Evolutionary conservation across 2,888 invertebrate species (phyloP), one percentile per base, ranked within the genome.

Genomic region (Phengaris arion): DNA sequence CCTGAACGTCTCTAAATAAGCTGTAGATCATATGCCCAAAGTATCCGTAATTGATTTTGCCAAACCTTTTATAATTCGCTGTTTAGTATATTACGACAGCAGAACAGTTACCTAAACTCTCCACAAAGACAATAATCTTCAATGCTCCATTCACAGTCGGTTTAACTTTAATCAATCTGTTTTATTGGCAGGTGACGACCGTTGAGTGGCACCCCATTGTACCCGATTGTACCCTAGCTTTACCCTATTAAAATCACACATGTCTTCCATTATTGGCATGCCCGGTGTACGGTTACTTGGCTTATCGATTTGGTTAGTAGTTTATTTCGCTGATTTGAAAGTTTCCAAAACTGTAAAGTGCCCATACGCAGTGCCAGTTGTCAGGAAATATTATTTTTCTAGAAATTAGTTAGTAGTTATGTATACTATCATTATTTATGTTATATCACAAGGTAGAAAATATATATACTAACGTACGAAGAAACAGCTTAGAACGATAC

Each of bases 231-330:
- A 64, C 35, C 35, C 52, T 52, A 12, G 52, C 52, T 12, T 52
- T 64, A 35, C 64, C 35, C 64, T 12, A 64, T 64, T 64, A 64
- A 64, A 64, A 64, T 64, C 64, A 64, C 64, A 64, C 64, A 64
- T 64, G 64, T 64, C 64, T 64, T 12, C 64, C 35, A 64, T 64
- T 64, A 64, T 64, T 64, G 64, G 7, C 12, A 64, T 45, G 35
- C 35, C 64, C 35, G 5, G 35, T 2, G 35, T 12, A 35, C 35
- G 12, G 64, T 45, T 64, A 35, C 12, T 22, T 59, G 22, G 59
- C 57, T 15, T 9, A 15, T 4, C 22, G 15, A 8, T 15, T 59
- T 59, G 22, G 13, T 57, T 57, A 35, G 35, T 35, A 35, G 35
- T 35, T 35, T 57, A 57, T 57, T 57, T 57, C 57, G 8, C 9